Evolutionary conservation across 2,113 vertebrate genomes (phyloP).

Genomic region (Chamaetylas fuelleborni): DNA sequence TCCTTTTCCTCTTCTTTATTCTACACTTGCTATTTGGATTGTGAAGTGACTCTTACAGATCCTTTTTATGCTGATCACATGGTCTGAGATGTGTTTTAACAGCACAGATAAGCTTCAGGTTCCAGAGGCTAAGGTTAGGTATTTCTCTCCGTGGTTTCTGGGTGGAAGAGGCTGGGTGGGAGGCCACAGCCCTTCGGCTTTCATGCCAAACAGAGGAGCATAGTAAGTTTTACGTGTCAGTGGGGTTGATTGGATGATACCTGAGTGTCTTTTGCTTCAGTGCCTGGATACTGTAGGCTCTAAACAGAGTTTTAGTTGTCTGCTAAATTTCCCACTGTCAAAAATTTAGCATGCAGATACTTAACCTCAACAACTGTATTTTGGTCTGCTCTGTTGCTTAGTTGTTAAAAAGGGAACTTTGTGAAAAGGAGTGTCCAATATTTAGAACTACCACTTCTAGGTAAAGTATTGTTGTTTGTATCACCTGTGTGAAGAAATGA

Average conservation of each 20-base stretch:
- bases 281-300: background rate
- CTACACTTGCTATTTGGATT: background rate
- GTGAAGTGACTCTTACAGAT: background rate
- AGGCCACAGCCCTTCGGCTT: background rate
- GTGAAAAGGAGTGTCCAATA: background rate
- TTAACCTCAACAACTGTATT: background rate
- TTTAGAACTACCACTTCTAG: background rate
- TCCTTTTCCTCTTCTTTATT: background rate
- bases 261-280: background rate
- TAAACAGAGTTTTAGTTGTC: background rate
- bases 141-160: background rate
- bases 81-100: background rate
- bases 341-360: background rate
- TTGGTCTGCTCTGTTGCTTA: background rate
- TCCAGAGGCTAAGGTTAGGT: background rate
- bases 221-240: background rate
- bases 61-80: background rate
- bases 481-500: background rate
- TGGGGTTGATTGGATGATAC: background rate
- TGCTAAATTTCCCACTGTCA: background rate
- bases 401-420: background rate
- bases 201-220: background rate
- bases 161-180: background rate
- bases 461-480: background rate
- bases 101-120: background rate